Base-by-base conservation (phyloP, 2,888 invertebrate species). In the Apomyelois bistriatella region DNA sequence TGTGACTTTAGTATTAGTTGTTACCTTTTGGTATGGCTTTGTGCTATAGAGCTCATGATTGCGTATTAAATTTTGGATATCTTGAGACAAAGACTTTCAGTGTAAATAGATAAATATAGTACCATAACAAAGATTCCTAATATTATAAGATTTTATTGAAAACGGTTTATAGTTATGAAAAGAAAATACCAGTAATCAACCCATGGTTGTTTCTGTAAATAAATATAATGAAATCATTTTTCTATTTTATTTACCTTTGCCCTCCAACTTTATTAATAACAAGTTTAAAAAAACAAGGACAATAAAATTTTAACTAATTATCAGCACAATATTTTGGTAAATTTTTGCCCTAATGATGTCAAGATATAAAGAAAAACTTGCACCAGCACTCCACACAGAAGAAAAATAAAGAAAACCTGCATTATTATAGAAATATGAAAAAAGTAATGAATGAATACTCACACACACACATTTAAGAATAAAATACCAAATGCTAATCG, bases 111-210 rank as follows among this genome's bases (percentile, higher is more conserved):
- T 81, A 78, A 58, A 61, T 53, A 57, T 85, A 85, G 86, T 66
- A 88, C 86, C 83, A 62, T 89, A 89, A 85, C 79, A 77, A 61
- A 85, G 85, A 89, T 90, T 90, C 90, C 89, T 89, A 90, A 85
- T 85, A 86, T 74, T 76, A 68, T 84, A 81, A 84, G 76, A 74
- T 73, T 74, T 69, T 70, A 70, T 58, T 52, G 56, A 72, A 62
- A 68, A 69, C 70, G 65, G 61, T 73, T 71, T 65, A 62, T 61
- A 69, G 55, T 53, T 61, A 59, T 55, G 59, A 53, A 62, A 66
- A 60, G 61, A 59, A 66, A 70, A 63, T 63, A 74, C 68, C 79
- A 73, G 70, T 67, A 60, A 62, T 68, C 70, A 68, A 65, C 71
- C 65, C 43, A 65, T 60, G 73, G 77, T 76, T 79, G 74, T 66